These are phyloP conservation scores for Cebus imitator DNA, from an alignment of 2,113 vertebrate species.

Conservation along the genomic window DNA sequence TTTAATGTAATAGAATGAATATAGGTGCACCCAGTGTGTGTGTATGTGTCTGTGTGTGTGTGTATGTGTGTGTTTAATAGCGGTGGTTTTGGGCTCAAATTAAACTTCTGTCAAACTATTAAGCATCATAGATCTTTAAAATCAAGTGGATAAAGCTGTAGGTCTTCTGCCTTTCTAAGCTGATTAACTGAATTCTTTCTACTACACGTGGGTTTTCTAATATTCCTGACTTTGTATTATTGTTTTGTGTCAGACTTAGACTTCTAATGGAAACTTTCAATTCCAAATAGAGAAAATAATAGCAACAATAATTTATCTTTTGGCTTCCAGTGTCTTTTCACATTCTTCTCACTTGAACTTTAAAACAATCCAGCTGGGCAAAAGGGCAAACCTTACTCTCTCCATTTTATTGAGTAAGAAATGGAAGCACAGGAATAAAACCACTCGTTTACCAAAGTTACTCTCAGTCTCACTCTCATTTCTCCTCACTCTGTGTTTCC, in stretches of 20 bases:
- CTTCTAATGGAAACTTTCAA: constrained; percentile 14
- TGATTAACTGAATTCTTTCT: neutral
- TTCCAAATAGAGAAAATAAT: neutral
- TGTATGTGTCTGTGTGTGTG: constrained; percentile 52
- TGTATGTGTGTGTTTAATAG: neutral
- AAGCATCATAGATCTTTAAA: neutral
- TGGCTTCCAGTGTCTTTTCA: neutral
- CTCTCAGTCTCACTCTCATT: neutral
- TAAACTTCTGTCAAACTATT: neutral
- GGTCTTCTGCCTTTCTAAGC: neutral
- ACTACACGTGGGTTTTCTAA: neutral
- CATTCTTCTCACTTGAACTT: neutral
- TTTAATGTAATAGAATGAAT: constrained; percentile 70
- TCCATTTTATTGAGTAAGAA: neutral
- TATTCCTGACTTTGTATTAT: neutral
- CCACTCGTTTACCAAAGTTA: neutral
- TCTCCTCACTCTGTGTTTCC: neutral
- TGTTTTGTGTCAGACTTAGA: neutral
- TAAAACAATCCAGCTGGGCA: neutral
- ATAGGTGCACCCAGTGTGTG: constrained; percentile 34
- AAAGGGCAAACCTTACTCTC: neutral
- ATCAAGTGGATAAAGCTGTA: neutral
- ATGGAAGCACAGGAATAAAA: neutral
- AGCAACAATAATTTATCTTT: neutral
- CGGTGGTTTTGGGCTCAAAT: neutral